Conservation (phyloP, 2,888 invertebrate species). For the Ophonus ardosiacus region DNA sequence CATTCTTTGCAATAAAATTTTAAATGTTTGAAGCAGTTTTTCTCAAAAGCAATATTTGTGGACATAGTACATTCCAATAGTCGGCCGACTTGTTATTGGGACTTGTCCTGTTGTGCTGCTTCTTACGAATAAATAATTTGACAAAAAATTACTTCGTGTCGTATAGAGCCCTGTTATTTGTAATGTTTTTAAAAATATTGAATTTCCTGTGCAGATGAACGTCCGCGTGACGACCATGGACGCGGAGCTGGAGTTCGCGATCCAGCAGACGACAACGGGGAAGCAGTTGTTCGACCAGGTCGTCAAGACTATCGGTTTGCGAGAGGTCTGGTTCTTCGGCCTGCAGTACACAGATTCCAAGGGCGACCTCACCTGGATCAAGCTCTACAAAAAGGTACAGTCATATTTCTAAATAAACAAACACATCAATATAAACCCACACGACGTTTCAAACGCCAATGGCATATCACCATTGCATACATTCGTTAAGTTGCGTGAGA, state of each 20-base stretch:
- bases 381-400: constrained; percentile 98
- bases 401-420: not conserved
- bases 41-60: no score
- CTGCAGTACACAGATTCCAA: constrained; percentile 99
- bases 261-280: constrained; percentile 99
- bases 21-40: no score
- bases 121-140: no score
- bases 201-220: constrained; percentile 87
- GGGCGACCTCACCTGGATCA: constrained; percentile 99
- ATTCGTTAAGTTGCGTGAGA: no score
- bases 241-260: constrained; percentile 99
- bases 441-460: not conserved
- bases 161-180: not conserved
- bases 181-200: not conserved
- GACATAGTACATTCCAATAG: no score
- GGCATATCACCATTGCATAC: no score
- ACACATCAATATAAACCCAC: not conserved
- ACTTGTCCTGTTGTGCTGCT: no score
- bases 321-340: constrained; percentile 99
- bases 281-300: constrained; percentile 99
- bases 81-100: no score
- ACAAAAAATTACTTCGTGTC: no score
- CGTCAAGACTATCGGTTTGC: constrained; percentile 98
- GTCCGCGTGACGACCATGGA: constrained; percentile 99
- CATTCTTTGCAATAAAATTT: no score